Base-by-base conservation (phyloP, 2,888 invertebrate genomes). In the Mongoloraphidia duomilia region DNA sequence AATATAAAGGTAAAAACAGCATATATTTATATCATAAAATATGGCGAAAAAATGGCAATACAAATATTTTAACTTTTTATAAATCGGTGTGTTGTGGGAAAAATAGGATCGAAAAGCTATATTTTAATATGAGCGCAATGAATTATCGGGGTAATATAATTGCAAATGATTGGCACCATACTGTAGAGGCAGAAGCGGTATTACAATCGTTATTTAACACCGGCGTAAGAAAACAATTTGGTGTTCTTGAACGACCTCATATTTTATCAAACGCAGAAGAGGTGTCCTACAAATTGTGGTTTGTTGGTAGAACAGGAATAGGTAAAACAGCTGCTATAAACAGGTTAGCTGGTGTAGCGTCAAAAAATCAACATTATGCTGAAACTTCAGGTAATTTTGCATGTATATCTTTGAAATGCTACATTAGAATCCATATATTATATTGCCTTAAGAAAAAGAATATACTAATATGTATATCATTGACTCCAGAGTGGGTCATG, bases 201-300 rank as follows among this genome's bases (percentile, higher is more conserved):
- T 54, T 65, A 35, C 61, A 62, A 47, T 58, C 63, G 46, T 59
- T 63, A 44, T 62, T 60, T 48, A 60, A 61, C 52, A 34, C 26
- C 14, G 47, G 47, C 8, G 9, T 17, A 5, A 26, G 47, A 41
- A 11, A 36, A 34, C 47, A 47, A 47, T 34, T 46, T 72, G 75
- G 75, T 38, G 62, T 75, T 44, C 56, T 77, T 34, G 77, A 77
- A 55, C 65, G 67, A 49, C 76, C 76, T 2, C 64, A 63, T 33
- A 53, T 72, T 44, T 67, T 70, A 33, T 58, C 68, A n/a, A 65
- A 66, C 2, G 60, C 70, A 12, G 73, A 75, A 56, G 74, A 75
- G 61, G 72, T 72, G 5, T 68, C 68, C 8, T 77, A 75, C 60
- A 77, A 77, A 59, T 60, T 77, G 41, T 72, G 74, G 55, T 63